Evolutionary conservation across 1,140 invertebrate species (phyloP).

Genomic region (Radopholus similis): DNA sequence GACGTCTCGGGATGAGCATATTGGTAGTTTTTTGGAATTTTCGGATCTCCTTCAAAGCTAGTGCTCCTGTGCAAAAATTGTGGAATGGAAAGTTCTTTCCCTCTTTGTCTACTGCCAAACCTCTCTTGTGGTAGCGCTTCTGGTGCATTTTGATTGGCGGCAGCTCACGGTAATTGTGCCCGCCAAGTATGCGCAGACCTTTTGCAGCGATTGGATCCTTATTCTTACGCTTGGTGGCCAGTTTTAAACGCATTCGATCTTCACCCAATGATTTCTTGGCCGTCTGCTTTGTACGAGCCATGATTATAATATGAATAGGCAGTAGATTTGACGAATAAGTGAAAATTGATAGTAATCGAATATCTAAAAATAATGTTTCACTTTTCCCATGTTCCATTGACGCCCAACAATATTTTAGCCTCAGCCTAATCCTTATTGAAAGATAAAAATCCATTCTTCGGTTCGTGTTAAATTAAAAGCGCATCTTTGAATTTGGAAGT

Average conservation of each 20-base stretch:
- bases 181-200: background rate
- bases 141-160: constrained; percentile 6
- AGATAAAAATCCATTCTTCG: too few species aligned
- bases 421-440: too few species aligned
- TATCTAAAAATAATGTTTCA: too few species aligned
- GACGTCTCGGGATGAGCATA: constrained; percentile 66
- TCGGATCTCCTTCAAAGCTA: constrained; percentile 65
- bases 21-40: constrained; percentile 71
- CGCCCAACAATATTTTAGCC: too few species aligned
- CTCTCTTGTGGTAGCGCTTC: constrained; percentile 13
- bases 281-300: constrained; percentile 10
- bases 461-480: too few species aligned
- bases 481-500: too few species aligned
- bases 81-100: background rate
- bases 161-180: constrained; percentile 12
- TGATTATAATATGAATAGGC: too few species aligned
- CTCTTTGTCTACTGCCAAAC: background rate
- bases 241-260: background rate
- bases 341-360: too few species aligned
- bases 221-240: constrained; percentile 1
- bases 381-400: too few species aligned
- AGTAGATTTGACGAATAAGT: too few species aligned
- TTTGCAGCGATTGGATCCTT: too few species aligned
- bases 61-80: constrained; percentile 26
- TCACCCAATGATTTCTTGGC: background rate